Percentiles rank a stretch among this genome's conserved stretches.
Evolutionary conservation across 1,140 invertebrate genomes (phyloP).

Genomic region (Zophobas atratus): DNA sequence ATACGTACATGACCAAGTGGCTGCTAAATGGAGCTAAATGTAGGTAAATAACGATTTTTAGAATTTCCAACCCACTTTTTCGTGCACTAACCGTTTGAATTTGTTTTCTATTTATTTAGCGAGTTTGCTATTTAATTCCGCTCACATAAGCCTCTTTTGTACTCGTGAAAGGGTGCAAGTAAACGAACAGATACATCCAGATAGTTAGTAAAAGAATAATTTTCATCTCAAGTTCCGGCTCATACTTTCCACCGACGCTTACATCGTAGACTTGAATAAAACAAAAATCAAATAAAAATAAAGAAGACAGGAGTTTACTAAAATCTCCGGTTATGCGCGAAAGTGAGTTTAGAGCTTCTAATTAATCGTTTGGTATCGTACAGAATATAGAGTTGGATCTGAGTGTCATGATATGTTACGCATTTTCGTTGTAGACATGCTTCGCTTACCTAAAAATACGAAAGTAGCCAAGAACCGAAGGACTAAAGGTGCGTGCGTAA

Average conservation of each 20-base stretch:
- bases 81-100: slow-evolving; percentile 9
- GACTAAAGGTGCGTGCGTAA: background rate
- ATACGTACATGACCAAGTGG: slow-evolving; percentile 10
- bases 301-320: background rate
- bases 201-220: no score
- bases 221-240: no score
- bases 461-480: background rate
- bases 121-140: slow-evolving; percentile 4
- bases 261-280: background rate
- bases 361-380: background rate
- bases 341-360: slow-evolving; percentile 12
- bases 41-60: slow-evolving; percentile 15
- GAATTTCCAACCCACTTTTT: slow-evolving; percentile 25
- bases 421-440: slow-evolving; percentile 40
- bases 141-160: slow-evolving; percentile 1
- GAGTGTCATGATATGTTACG: slow-evolving; percentile 47
- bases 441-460: slow-evolving; percentile 23
- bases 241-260: no score
- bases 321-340: background rate
- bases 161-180: no score
- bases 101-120: slow-evolving; percentile 23
- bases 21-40: slow-evolving; percentile 14
- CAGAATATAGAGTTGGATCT: background rate
- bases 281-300: background rate
- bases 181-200: no score